Percentiles rank a stretch among this genome's conserved stretches.
Conservation (phyloP, 2,888 invertebrate species). For the Zootermopsis nevadensis region DNA sequence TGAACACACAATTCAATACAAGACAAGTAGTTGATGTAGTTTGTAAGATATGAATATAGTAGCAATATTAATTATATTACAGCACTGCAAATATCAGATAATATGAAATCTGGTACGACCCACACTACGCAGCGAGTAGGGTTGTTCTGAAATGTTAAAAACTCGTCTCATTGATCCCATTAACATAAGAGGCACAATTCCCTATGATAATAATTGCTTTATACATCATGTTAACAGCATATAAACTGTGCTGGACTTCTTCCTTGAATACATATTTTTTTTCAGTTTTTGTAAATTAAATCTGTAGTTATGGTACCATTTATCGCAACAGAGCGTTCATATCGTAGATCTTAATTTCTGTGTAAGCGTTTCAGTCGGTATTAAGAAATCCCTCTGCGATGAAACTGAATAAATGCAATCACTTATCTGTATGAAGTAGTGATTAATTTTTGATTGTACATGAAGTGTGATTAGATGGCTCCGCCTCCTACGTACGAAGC, state of each 20-base stretch:
- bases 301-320: constrained; percentile 24
- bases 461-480: not conserved
- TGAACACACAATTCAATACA: constrained; percentile 1
- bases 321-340: not conserved
- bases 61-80: constrained; percentile 21
- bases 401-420: not conserved
- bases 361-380: not conserved
- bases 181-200: constrained; percentile 52
- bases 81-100: constrained; percentile 35
- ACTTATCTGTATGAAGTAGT: not conserved
- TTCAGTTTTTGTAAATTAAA: not conserved
- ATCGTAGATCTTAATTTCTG: not conserved
- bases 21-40: constrained; percentile 22
- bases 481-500: not conserved
- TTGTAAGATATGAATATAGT: constrained; percentile 31
- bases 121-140: constrained; percentile 40
- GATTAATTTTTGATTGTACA: too few relatives aligned
- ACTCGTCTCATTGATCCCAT: constrained; percentile 49
- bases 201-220: constrained; percentile 41
- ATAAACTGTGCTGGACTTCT: constrained; percentile 39
- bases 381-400: not conserved
- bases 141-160: constrained; percentile 39
- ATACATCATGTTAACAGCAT: constrained; percentile 13
- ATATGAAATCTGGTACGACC: constrained; percentile 27
- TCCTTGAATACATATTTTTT: not conserved